Conservation (phyloP, 2,888 invertebrate genomes). For the Cheilosia vulpina region DNA sequence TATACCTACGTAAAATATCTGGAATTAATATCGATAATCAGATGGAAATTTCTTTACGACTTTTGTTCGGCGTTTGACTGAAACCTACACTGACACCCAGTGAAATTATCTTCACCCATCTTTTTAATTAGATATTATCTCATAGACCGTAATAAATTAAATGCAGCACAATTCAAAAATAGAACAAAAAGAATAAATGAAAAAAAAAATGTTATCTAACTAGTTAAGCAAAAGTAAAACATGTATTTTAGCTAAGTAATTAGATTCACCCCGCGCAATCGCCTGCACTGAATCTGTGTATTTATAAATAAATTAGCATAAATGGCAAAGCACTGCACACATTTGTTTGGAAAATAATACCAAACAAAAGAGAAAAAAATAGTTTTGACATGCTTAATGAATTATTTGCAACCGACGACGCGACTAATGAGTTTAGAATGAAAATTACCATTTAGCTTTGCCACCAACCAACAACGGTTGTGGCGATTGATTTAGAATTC, state of each 20-base stretch:
- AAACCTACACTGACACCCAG: neutral
- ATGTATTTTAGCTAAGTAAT: constrained; percentile 8
- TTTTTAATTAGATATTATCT: neutral
- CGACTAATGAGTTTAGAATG: constrained; percentile 53
- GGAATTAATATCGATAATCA: neutral
- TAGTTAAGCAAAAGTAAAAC: constrained; percentile 4
- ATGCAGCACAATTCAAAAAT: neutral
- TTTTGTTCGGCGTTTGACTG: neutral
- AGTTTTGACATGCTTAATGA: constrained; percentile 39
- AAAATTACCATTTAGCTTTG: constrained; percentile 21
- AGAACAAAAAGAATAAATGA: neutral
- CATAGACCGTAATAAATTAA: neutral
- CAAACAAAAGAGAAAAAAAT: neutral
- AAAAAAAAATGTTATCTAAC: neutral
- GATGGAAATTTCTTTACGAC: too few relatives aligned
- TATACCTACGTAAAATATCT: neutral
- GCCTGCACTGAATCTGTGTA: constrained; percentile 18
- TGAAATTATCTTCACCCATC: neutral
- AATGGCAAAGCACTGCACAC: neutral
- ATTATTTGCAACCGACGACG: constrained; percentile 49
- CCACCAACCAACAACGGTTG: neutral
- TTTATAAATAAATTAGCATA: constrained; percentile 24
- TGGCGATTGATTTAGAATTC: constrained; percentile 33
- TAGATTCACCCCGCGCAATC: constrained; percentile 38
- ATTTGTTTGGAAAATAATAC: constrained; percentile 1